Percentiles rank a stretch among this genome's conserved stretches.
Conservation (phyloP, 2,113 vertebrate genomes). For the Isichthys henryi region DNA sequence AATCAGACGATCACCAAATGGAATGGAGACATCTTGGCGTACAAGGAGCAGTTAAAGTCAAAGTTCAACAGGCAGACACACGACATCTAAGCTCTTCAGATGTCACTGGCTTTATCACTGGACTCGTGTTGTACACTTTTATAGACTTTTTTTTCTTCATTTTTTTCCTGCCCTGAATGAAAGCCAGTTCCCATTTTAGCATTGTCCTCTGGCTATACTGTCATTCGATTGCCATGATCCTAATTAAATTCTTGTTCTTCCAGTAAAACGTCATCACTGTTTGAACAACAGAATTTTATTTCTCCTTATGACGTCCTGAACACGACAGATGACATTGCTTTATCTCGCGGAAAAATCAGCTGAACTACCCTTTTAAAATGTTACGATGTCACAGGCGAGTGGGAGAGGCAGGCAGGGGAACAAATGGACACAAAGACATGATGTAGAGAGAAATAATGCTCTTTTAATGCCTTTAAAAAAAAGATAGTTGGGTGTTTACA, state of each 20-base stretch:
- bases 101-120: not conserved
- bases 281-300: conserved; percentile 3
- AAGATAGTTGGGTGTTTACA: conserved; percentile 1
- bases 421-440: not conserved
- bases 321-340: not conserved
- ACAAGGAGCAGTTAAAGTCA: conserved; percentile 94
- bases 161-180: conserved; percentile 25
- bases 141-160: conserved; percentile 21
- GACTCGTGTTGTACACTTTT: not conserved
- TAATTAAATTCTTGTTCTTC: not conserved
- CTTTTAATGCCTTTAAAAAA: not conserved
- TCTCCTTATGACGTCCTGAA: not conserved
- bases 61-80: conserved; percentile 80
- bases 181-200: not conserved
- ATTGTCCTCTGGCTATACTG: conserved; percentile 32
- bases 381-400: not conserved
- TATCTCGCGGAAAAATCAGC: not conserved
- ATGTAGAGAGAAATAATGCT: not conserved
- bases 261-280: not conserved
- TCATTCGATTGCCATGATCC: not conserved
- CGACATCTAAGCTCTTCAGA: conserved; percentile 53
- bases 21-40: conserved; percentile 85
- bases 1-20: conserved; percentile 94
- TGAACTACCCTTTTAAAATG: not conserved
- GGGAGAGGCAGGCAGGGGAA: not conserved